Conservation (phyloP, 2,797 vertebrate species). For the Taenioides sp. region DNA sequence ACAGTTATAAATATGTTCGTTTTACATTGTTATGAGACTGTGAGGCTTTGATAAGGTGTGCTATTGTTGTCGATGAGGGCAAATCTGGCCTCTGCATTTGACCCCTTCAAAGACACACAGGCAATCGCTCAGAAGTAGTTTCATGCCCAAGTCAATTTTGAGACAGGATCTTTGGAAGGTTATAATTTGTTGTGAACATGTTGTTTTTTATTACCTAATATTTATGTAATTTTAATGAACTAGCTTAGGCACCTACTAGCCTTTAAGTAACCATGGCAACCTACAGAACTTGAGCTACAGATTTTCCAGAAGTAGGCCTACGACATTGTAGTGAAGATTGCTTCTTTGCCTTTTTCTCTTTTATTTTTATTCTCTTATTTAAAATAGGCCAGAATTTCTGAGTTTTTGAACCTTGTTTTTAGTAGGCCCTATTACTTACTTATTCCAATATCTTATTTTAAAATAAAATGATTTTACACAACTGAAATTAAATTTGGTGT, state of each 20-base stretch:
- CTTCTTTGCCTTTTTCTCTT: no score
- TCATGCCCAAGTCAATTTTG: neutral
- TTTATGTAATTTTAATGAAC: conserved; percentile 8
- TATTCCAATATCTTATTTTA: neutral
- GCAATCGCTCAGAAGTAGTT: neutral
- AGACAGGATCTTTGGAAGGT: neutral
- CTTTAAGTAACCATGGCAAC: conserved; percentile 67
- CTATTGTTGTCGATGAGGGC: no score
- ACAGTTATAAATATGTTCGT: neutral
- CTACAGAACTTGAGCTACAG: conserved; percentile 45
- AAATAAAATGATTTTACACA: neutral
- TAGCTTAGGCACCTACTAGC: conserved; percentile 30
- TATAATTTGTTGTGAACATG: neutral
- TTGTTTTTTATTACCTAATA: neutral
- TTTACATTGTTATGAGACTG: neutral
- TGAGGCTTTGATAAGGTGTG: neutral
- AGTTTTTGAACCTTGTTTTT: neutral
- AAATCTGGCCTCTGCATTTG: neutral
- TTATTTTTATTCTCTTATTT: no score
- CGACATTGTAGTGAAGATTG: neutral
- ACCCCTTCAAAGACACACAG: neutral
- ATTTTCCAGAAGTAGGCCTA: conserved; percentile 43
- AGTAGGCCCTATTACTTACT: neutral
- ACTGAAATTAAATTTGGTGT: neutral
- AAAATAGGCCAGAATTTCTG: no score